These are phyloP conservation scores for Drosophila diplacantha DNA, from an alignment of 2,888 invertebrate species.

Conservation along the genomic window DNA sequence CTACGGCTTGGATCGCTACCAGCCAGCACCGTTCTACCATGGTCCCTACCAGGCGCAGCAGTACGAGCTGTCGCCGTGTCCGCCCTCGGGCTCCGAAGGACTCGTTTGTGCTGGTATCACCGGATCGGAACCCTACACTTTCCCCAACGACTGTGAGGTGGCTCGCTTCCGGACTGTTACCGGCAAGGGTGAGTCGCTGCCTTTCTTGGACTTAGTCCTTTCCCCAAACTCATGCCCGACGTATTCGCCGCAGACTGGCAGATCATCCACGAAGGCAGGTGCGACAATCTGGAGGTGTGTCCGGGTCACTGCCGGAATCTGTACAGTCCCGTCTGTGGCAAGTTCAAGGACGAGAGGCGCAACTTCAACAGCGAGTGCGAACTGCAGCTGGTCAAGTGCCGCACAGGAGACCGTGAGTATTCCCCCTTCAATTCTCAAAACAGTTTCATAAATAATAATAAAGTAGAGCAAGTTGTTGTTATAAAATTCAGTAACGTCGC, in stretches of 20 bases:
- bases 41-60: not conserved
- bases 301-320: conserved; percentile 22
- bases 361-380: conserved; percentile 31
- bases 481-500: not conserved
- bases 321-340: conserved; percentile 18
- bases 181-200: conserved; percentile 4
- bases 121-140: conserved; percentile 20
- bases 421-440: not conserved
- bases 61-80: conserved; percentile 9
- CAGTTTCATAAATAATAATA: not conserved
- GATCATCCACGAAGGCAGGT: conserved; percentile 24
- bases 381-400: conserved; percentile 35
- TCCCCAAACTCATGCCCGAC: rapidly evolving
- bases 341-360: conserved; percentile 15
- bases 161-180: conserved; percentile 22
- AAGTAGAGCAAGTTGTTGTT: not conserved
- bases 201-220: not conserved
- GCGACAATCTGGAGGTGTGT: conserved; percentile 30
- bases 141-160: conserved; percentile 31
- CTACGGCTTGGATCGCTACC: conserved; percentile 14
- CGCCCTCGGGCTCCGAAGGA: conserved; percentile 6
- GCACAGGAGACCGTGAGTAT: conserved; percentile 27
- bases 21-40: conserved; percentile 19
- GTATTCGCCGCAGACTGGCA: conserved; percentile 14
- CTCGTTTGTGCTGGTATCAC: conserved; percentile 25